Base-by-base conservation (phyloP, 2,113 vertebrate species). In the Trematomus loennbergii region DNA sequence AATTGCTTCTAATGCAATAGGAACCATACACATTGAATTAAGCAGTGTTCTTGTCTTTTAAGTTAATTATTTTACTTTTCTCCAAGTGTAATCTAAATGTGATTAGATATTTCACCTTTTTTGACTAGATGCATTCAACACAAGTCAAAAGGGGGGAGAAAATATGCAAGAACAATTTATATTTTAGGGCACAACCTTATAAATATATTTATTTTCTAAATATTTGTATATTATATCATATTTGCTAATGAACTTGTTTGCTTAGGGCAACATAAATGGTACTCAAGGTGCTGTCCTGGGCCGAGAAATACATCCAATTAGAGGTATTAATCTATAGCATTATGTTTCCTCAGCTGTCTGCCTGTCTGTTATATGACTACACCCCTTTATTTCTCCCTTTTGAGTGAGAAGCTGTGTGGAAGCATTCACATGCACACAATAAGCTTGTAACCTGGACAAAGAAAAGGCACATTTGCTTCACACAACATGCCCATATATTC, bases 321-420 rank as follows among this genome's bases (percentile, higher is more conserved):
- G 36, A 71, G 54, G 75, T 72, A 85, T 88, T 88, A 85, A 89
- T 87, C 79, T 25, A 25, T 78, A 84, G 83, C 89, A 88, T 78
- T 76, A 83, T 72, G 81, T 83, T 81, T 85, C 66, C 72, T 79
- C 76, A 81, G 71, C 82, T 77, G 84, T 84, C 76, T 62, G 75
- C 72, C 60, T 75, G 83, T 80, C 78, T 72, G 52, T 29, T 29
- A 79, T 54, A 86, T 88, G 70, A 88, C 58, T 89, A 84, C 91
- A 63, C 57, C 50, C 5, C 22, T 54, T 13, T 29, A 13, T 45
- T 70, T 13, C 64, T 20, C 53, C 58, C 7, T 29, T 6, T 17
- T n/a, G 9, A 72, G 50, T 13, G 36, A 69, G 36, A 54, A 20
- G 25, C 15, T 57, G 15, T 57, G 20, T 12, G 20, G 43, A 69